These are phyloP conservation scores for Eumaeus atala DNA, from an alignment of 1,140 invertebrate species.

Conservation along the genomic window DNA sequence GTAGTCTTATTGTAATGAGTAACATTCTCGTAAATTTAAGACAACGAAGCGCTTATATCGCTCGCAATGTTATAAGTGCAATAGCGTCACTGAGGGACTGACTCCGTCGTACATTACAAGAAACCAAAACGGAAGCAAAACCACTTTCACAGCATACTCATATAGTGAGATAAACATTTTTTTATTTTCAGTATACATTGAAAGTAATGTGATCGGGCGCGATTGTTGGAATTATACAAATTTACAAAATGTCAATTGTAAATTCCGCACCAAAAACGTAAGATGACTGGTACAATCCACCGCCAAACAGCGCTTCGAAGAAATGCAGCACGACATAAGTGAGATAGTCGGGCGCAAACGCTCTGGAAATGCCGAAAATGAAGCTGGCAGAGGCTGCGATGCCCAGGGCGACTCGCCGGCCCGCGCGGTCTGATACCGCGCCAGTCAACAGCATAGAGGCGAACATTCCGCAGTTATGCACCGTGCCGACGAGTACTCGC, in stretches of 20 bases:
- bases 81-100: too few species aligned
- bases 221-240: too few species aligned
- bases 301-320: constrained; percentile 65
- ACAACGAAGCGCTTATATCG: too few species aligned
- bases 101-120: too few species aligned
- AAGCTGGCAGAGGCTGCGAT: constrained; percentile 41
- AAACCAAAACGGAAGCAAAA: too few species aligned
- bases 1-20: too few species aligned
- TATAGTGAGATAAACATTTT: too few species aligned
- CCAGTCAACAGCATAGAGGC: constrained; percentile 80
- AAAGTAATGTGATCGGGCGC: too few species aligned
- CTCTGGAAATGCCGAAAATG: constrained; percentile 68
- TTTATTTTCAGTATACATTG: too few species aligned
- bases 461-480: constrained; percentile 83
- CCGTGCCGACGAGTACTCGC: constrained; percentile 80
- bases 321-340: constrained; percentile 74
- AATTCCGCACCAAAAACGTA: constrained; percentile 74
- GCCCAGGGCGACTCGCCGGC: constrained; percentile 48
- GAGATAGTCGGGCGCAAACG: constrained; percentile 73
- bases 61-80: too few species aligned
- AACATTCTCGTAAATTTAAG: too few species aligned
- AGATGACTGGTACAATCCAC: constrained; percentile 73
- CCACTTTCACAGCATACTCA: too few species aligned
- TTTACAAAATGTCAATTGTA: not conserved
- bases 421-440: constrained; percentile 79